phyloP scores from a whole-genome alignment of 2,797 vertebrate genomes.

The Coregonus ussuriensis region DNA sequence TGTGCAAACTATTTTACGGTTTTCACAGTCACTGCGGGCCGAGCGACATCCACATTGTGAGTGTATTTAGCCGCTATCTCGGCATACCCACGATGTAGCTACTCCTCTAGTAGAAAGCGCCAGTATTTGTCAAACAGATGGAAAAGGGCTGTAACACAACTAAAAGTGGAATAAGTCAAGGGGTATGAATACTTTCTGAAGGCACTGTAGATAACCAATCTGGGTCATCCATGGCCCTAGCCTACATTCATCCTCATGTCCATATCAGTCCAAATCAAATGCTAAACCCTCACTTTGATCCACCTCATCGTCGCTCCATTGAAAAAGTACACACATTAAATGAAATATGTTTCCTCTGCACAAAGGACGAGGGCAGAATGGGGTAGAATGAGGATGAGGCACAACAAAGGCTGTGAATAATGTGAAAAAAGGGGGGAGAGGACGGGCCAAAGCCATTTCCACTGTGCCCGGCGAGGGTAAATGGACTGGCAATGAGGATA shows the following conservation, averaged over 20 bases:
- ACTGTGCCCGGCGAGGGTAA: background rate
- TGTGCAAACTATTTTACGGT: too few relatives aligned
- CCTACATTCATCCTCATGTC: background rate
- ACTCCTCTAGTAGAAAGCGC: too few relatives aligned
- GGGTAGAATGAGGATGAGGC: background rate
- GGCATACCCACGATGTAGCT: too few relatives aligned
- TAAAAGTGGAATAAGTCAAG: too few relatives aligned
- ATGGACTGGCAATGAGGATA: background rate
- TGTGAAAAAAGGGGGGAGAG: slow-evolving; percentile 5
- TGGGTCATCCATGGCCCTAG: background rate
- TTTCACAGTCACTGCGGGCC: too few relatives aligned
- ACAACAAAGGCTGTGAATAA: background rate
- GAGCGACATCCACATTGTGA: too few relatives aligned
- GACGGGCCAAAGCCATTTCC: background rate
- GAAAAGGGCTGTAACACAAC: too few relatives aligned
- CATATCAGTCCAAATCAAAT: background rate
- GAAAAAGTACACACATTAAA: slow-evolving; percentile 3
- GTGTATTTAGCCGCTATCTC: too few relatives aligned
- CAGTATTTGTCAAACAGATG: too few relatives aligned
- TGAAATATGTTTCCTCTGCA: background rate
- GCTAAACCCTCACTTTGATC: slow-evolving; percentile 14
- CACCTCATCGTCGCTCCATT: slow-evolving; percentile 11
- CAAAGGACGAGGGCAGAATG: background rate
- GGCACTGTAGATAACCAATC: background rate
- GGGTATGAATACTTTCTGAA: too few relatives aligned